Evolutionary conservation across 2,888 invertebrate species (phyloP).

Genomic region (Phanerotoma sp.): DNA sequence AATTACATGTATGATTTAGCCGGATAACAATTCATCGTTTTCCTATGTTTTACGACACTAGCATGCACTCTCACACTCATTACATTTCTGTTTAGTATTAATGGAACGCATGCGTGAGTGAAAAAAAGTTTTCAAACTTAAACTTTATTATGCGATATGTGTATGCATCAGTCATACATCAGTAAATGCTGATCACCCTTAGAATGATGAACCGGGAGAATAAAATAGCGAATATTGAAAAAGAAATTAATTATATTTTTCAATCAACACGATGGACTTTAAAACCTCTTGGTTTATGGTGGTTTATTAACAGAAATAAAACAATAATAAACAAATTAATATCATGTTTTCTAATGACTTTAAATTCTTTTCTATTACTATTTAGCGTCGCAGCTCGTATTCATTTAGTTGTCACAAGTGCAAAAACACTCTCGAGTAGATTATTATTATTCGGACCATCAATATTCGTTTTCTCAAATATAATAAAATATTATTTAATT

Average conservation of each 20-base stretch:
- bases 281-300: constrained; percentile 27
- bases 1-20: no score
- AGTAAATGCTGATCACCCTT: no score
- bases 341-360: constrained; percentile 7
- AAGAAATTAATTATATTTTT: constrained; percentile 21
- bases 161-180: no score
- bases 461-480: neutral
- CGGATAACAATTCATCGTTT: no score
- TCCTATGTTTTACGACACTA: no score
- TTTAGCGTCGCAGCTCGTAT: constrained; percentile 6
- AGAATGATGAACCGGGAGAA: no score
- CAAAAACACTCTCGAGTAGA: constrained; percentile 2
- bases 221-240: no score
- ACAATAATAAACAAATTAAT: constrained; percentile 10
- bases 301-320: neutral
- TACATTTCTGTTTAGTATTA: neutral
- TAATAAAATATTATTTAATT: constrained; percentile 3
- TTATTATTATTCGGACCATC: constrained; percentile 17
- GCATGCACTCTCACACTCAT: neutral
- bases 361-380: constrained; percentile 5
- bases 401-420: constrained; percentile 9
- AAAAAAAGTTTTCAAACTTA: neutral
- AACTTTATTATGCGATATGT: no score
- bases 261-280: constrained; percentile 24
- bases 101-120: neutral